Conservation (phyloP, 2,888 invertebrate genomes). For the Eupithecia inturbata region DNA sequence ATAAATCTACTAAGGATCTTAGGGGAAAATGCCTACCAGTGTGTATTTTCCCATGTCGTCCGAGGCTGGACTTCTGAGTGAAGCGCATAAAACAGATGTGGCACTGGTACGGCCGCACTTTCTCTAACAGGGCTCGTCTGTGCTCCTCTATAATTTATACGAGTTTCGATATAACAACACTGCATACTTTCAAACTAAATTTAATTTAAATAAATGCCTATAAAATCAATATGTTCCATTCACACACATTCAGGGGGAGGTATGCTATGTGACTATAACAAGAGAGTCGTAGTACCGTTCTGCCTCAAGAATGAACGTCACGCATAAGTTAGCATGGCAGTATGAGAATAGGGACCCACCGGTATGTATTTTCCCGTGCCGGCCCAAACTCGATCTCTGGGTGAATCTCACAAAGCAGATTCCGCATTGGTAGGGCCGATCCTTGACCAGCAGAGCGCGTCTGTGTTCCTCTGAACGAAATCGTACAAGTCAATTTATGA, state of each 20-base stretch:
- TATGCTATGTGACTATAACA: constrained; percentile 59
- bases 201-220: constrained; percentile 64
- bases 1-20: constrained; percentile 78
- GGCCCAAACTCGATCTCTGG: constrained; percentile 87
- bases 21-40: constrained; percentile 86
- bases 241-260: constrained; percentile 82
- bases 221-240: constrained; percentile 65
- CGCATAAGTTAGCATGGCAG: constrained; percentile 64
- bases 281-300: constrained; percentile 65
- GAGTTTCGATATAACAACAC: constrained; percentile 81
- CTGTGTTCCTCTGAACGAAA: constrained; percentile 80
- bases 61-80: constrained; percentile 89
- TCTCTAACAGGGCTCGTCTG: constrained; percentile 85
- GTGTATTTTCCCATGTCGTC: constrained; percentile 89
- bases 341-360: constrained; percentile 73
- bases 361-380: constrained; percentile 87
- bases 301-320: constrained; percentile 73
- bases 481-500: constrained; percentile 64
- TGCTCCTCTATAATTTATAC: constrained; percentile 84
- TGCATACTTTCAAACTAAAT: constrained; percentile 70
- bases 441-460: constrained; percentile 78
- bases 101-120: constrained; percentile 88
- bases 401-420: constrained; percentile 87
- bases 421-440: constrained; percentile 86
- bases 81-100: constrained; percentile 89